Percentiles rank a stretch among this genome's conserved stretches.
phyloP scores from a whole-genome alignment of 2,797 vertebrate species.

The Lepilemur ruficaudatus region DNA sequence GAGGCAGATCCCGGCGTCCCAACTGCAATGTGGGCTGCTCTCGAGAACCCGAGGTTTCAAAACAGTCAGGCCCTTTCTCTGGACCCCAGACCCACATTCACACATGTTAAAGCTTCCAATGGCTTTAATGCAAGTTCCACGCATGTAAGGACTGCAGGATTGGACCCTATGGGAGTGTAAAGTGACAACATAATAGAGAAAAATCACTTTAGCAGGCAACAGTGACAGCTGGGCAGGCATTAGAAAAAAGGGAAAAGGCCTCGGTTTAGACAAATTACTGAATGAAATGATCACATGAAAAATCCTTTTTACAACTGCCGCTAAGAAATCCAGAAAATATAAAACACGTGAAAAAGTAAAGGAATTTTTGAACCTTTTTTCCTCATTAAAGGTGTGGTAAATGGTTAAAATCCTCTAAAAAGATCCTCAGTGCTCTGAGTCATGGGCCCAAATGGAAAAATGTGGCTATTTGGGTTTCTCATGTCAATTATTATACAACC shows the following conservation, averaged over 20 bases:
- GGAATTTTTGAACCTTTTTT: constrained; percentile 62
- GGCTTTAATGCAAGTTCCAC: constrained; percentile 75
- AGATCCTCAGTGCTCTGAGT: constrained; percentile 59
- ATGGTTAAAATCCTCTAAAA: constrained; percentile 69
- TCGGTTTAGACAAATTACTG: constrained; percentile 79
- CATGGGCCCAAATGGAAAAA: constrained; percentile 74
- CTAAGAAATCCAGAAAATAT: constrained; percentile 79
- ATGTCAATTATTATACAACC: constrained; percentile 62
- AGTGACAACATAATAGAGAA: constrained; percentile 81
- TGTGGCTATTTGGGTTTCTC: constrained; percentile 56
- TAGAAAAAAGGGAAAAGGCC: constrained; percentile 69
- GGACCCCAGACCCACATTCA: constrained; percentile 56
- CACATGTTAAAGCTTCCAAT: constrained; percentile 62
- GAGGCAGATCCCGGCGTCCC: not conserved
- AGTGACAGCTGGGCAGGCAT: constrained; percentile 78
- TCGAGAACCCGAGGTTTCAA: not conserved
- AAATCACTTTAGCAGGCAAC: constrained; percentile 79
- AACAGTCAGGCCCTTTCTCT: constrained; percentile 15
- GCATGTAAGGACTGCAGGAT: constrained; percentile 66
- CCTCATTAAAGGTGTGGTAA: constrained; percentile 63
- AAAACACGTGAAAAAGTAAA: constrained; percentile 79
- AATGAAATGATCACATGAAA: constrained; percentile 79
- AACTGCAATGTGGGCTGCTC: fast-evolving
- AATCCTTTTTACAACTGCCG: constrained; percentile 77
- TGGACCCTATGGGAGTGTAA: constrained; percentile 78